A percentile compares a stretch with the other conserved stretches of the same genome.
Evolutionary conservation across 2,888 invertebrate species (phyloP).

Genomic region (Andrena haemorrhoa): DNA sequence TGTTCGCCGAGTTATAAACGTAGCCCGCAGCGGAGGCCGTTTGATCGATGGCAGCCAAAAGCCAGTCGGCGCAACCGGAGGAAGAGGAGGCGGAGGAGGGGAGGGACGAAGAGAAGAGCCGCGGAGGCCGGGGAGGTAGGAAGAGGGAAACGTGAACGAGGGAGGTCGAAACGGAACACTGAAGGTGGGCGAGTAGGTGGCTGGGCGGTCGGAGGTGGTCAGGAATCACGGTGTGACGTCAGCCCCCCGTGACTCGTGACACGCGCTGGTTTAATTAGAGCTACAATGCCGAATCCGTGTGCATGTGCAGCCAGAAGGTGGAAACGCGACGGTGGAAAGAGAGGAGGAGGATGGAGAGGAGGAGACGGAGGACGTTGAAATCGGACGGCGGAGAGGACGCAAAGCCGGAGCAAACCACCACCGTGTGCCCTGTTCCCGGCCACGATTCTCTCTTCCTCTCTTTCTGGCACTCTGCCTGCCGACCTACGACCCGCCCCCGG

Average conservation of each 20-base stretch:
- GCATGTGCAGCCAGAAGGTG: constrained; percentile 64
- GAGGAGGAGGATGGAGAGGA: constrained; percentile 26
- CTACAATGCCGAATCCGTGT: constrained; percentile 80
- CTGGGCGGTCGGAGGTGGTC: constrained; percentile 58
- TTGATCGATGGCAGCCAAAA: constrained; percentile 74
- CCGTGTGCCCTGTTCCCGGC: constrained; percentile 55
- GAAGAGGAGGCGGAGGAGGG: constrained; percentile 16
- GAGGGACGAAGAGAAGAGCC: constrained; percentile 19
- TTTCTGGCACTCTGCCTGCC: constrained; percentile 82
- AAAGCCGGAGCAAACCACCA: constrained; percentile 63
- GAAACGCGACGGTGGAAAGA: constrained; percentile 38
- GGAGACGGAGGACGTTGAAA: constrained; percentile 43
- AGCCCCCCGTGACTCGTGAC: constrained; percentile 79
- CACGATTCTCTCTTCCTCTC: constrained; percentile 71
- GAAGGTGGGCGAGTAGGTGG: constrained; percentile 58
- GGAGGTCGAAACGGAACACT: constrained; percentile 62
- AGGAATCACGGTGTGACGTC: constrained; percentile 81
- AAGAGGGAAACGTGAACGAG: constrained; percentile 31
- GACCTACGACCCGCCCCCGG: constrained; percentile 81
- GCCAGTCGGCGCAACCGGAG: constrained; percentile 51
- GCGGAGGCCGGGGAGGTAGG: not conserved
- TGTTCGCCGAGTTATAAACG: constrained; percentile 59
- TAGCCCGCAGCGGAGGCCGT: constrained; percentile 64
- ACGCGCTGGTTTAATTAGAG: constrained; percentile 83
- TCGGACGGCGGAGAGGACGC: constrained; percentile 61